These are phyloP conservation scores for Distichodus sexfasciatus DNA, from an alignment of 2,797 vertebrate species.

Conservation along the genomic window DNA sequence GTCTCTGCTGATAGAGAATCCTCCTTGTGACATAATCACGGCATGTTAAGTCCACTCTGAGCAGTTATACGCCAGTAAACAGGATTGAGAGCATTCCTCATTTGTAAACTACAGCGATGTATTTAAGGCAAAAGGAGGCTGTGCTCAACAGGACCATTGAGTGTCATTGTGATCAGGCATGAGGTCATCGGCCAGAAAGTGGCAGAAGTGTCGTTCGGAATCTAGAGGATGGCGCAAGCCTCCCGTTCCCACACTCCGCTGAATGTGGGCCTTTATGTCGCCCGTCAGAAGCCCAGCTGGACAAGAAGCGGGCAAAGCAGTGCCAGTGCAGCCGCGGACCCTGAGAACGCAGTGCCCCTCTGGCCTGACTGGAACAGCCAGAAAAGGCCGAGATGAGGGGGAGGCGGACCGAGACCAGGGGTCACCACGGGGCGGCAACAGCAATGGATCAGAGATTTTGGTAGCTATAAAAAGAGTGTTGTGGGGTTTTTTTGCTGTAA, in stretches of 20 bases:
- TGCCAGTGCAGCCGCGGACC: conserved; percentile 43
- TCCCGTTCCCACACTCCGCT: conserved; percentile 47
- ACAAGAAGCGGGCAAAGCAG: conserved; percentile 19
- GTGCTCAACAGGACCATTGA: conserved; percentile 14
- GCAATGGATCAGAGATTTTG: conserved; percentile 3
- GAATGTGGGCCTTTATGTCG: conserved; percentile 40
- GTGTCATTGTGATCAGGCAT: conserved; percentile 7
- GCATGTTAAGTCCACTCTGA: too few relatives aligned
- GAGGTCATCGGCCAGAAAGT: conserved; percentile 31
- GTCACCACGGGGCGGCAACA: not conserved
- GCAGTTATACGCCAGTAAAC: not conserved
- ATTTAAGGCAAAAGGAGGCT: not conserved
- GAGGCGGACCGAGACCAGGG: conserved; percentile 43
- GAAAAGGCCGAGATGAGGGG: conserved; percentile 59
- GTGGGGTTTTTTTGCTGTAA: conserved; percentile 21
- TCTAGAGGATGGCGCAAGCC: conserved; percentile 10
- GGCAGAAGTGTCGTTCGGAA: conserved; percentile 18
- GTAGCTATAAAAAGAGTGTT: conserved; percentile 23
- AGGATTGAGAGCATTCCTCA: not conserved
- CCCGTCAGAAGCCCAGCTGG: conserved; percentile 42
- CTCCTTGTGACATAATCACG: not conserved
- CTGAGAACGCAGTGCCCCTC: conserved; percentile 76
- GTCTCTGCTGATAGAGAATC: conserved; percentile 12
- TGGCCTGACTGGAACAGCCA: conserved; percentile 67
- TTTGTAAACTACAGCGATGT: conserved; percentile 11